Conservation (phyloP, 2,888 invertebrate species). For the Habroteleia sp. region DNA sequence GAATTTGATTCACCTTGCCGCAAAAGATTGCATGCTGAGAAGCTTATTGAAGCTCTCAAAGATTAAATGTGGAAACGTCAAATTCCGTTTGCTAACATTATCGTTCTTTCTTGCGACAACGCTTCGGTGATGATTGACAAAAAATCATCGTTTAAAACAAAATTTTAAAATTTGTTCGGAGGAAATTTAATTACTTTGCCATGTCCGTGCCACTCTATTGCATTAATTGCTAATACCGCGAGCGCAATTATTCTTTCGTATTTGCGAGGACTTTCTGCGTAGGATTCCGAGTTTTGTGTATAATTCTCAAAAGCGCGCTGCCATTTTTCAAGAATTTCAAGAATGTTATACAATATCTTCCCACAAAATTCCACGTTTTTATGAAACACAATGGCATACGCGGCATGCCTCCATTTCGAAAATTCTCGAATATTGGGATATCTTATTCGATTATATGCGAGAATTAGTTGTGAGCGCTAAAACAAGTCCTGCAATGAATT, state of each 20-base stretch:
- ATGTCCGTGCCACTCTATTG: slow-evolving; percentile 13
- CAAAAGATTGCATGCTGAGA: no score
- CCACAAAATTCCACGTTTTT: slow-evolving; percentile 1
- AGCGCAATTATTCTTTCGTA: slow-evolving; percentile 25
- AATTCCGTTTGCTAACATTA: slow-evolving; percentile 15
- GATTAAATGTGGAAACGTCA: slow-evolving; percentile 1
- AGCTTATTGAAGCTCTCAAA: slow-evolving; percentile 36
- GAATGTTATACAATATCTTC: not conserved
- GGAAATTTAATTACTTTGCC: slow-evolving; percentile 4
- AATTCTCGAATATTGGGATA: slow-evolving; percentile 8
- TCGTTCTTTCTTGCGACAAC: slow-evolving; percentile 31
- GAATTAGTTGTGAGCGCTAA: not conserved
- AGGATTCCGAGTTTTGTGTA: not conserved
- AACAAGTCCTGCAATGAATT: not conserved
- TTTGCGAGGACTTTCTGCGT: not conserved
- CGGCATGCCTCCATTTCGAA: not conserved
- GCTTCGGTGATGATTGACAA: slow-evolving; percentile 9
- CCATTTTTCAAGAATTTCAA: slow-evolving; percentile 1
- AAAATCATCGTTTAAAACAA: slow-evolving; percentile 52
- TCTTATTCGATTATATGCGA: not conserved
- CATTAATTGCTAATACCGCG: slow-evolving; percentile 17
- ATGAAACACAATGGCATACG: not conserved
- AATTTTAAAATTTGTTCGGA: slow-evolving; percentile 1
- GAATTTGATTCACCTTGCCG: slow-evolving; percentile 9
- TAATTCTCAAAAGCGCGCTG: slow-evolving; percentile 2